Evolutionary conservation across 53 echinoderm and acorn worm genomes (phyloP), one percentile per base, ranked within the genome.

Genomic region (Temnopleurus reevesii): DNA sequence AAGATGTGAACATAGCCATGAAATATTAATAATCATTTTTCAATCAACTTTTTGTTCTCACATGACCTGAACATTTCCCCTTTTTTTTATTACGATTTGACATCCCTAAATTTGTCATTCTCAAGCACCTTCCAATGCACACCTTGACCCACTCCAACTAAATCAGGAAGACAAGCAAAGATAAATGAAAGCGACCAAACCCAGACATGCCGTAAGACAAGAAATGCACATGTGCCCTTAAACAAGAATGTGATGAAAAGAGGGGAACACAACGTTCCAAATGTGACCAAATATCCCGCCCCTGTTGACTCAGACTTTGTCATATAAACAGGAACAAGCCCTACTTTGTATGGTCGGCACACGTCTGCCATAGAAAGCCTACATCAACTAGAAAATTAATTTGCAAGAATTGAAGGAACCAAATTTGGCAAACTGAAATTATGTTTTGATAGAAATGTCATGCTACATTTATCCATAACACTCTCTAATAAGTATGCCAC

Each of bases 1-100:
- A 38, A 71, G 71, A 71, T 71, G 21, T 71, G 71, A 71, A 71
- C 71, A n/a, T 23, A 41, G 71, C 71, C 71, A 71, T 21, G 21
- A n/a, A 71, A 8, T n/a, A 41, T 5, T 35, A 5, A 71, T 21
- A 1, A 0, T 18, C 21, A 36, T 2, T 9, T 2, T 21, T 1
- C 58, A n/a, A 24, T 19, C 57, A 13, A 13, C 49, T 49, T 49
- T 8, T 49, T 49, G 49, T 49, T n/a, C 49, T 49, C 1, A 13
- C 2, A 49, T 17, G 17, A 49, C 1, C 4, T 49, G 9, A 12
- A 15, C 49, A 9, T 49, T 49, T 1, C 15, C 49, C 49, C 10
- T 12, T 49, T 49, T 9, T 9, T 9, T 49, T 9, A 0, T 49
- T 0, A 49, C 49, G 27, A 71, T 71, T 8, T n/a, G 71, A 71